phyloP scores from a whole-genome alignment of 2,113 vertebrate species.

The Sinocyclocheilus rhinocerous region DNA sequence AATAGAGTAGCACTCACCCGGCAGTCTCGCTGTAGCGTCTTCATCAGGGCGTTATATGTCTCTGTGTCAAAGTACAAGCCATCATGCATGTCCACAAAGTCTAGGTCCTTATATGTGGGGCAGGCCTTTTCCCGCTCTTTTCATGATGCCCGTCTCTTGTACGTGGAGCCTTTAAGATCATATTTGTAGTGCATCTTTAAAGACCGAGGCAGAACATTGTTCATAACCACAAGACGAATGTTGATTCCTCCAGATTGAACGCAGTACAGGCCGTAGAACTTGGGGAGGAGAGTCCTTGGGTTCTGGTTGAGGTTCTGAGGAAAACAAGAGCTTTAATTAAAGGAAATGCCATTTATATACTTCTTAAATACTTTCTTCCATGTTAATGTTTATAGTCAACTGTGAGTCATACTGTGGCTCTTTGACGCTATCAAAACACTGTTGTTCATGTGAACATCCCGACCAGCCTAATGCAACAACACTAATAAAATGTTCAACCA shows the following conservation, averaged over 20 bases:
- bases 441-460: background rate
- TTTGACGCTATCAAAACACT: background rate
- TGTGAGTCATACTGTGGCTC: background rate
- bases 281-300: slow-evolving; percentile 76
- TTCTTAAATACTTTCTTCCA: background rate
- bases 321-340: background rate
- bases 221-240: slow-evolving; percentile 80
- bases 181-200: slow-evolving; percentile 81
- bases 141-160: slow-evolving; percentile 76
- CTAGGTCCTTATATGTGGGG: slow-evolving; percentile 77
- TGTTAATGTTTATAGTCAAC: background rate
- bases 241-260: slow-evolving; percentile 80
- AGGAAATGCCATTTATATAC: background rate
- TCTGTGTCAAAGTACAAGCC: slow-evolving; percentile 93
- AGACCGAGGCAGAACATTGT: slow-evolving; percentile 78
- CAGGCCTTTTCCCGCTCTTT: slow-evolving; percentile 76
- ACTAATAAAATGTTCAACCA: background rate
- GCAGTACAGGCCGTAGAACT: slow-evolving; percentile 80
- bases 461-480: background rate
- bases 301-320: slow-evolving; percentile 80
- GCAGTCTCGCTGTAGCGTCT: slow-evolving; percentile 94
- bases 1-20: slow-evolving; percentile 78
- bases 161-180: slow-evolving; percentile 79
- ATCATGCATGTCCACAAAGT: slow-evolving; percentile 93
- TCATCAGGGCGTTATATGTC: slow-evolving; percentile 91